A percentile compares a stretch with the other conserved stretches of the same genome.
Conservation (phyloP, 1,140 invertebrate species). For the Battus philenor region DNA sequence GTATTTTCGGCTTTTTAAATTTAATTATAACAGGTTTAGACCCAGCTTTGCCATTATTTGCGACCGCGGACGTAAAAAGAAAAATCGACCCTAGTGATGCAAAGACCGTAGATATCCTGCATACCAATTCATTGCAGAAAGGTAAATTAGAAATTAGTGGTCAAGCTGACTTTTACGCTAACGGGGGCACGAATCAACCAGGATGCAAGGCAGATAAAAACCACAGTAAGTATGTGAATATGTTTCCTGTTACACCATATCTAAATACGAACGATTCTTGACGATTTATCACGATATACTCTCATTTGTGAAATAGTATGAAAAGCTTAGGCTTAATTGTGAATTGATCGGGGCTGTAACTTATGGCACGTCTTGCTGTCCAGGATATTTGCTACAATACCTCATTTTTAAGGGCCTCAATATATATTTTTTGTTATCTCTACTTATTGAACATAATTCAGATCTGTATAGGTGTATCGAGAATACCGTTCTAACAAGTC, state of each 20-base stretch:
- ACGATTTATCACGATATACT: too few relatives aligned
- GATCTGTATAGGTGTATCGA: too few relatives aligned
- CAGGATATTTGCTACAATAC: too few relatives aligned
- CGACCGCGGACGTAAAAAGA: slow-evolving; percentile 46
- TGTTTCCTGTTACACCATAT: not conserved
- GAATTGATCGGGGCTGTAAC: not conserved
- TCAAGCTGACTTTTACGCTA: slow-evolving; percentile 80
- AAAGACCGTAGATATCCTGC: slow-evolving; percentile 79
- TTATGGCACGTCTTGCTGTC: too few relatives aligned
- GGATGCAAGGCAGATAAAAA: slow-evolving; percentile 69
- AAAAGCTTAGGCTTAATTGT: not conserved
- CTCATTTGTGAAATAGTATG: too few relatives aligned
- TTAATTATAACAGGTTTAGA: too few relatives aligned
- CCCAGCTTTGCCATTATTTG: slow-evolving; percentile 78
- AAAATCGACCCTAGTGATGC: slow-evolving; percentile 80
- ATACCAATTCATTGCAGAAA: slow-evolving; percentile 78
- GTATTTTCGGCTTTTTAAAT: too few relatives aligned
- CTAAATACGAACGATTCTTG: too few relatives aligned
- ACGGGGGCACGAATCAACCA: slow-evolving; percentile 79
- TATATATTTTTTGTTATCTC: too few relatives aligned
- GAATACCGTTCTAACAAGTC: too few relatives aligned
- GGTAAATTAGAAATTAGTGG: slow-evolving; percentile 75
- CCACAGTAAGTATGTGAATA: slow-evolving; percentile 43
- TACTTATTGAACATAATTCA: too few relatives aligned
- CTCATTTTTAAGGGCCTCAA: too few relatives aligned